A percentile compares a stretch with the other conserved stretches of the same genome.
Evolutionary conservation across 1,140 invertebrate genomes (phyloP).

Genomic region (Drosophila sp.): DNA sequence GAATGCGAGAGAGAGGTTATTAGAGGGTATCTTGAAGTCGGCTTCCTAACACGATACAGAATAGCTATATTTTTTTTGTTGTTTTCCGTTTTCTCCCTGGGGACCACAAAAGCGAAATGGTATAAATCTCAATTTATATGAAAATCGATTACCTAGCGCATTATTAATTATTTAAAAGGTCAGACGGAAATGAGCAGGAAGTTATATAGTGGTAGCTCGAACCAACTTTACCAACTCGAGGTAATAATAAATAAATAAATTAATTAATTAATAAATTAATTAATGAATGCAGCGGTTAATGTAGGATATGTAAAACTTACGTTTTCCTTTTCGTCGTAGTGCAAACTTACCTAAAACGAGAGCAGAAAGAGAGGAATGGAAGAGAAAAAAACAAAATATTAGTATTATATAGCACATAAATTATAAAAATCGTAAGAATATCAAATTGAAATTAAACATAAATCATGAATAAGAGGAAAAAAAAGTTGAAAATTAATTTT

Average conservation of each 20-base stretch:
- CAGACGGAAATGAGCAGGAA: slow-evolving; percentile 55
- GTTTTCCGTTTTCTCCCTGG: slow-evolving; percentile 10
- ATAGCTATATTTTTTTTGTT: slow-evolving; percentile 6
- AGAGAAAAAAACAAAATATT: slow-evolving; percentile 32
- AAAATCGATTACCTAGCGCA: slow-evolving; percentile 71
- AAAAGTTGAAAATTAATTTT: slow-evolving; percentile 59
- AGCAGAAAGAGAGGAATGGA: slow-evolving; percentile 26
- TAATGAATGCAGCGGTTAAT: not conserved
- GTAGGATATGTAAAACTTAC: slow-evolving; percentile 54
- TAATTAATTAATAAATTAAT: slow-evolving; percentile 16
- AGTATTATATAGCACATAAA: slow-evolving; percentile 19
- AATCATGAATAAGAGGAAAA: slow-evolving; percentile 43
- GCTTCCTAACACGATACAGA: not conserved
- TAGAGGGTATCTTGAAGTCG: not conserved
- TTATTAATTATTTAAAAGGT: slow-evolving; percentile 78
- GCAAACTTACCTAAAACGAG: slow-evolving; percentile 73
- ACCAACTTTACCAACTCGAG: slow-evolving; percentile 22
- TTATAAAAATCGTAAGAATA: slow-evolving; percentile 23
- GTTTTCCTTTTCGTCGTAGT: slow-evolving; percentile 80
- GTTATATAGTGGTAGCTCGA: slow-evolving; percentile 13
- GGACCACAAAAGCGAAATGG: slow-evolving; percentile 10
- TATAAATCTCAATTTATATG: slow-evolving; percentile 82
- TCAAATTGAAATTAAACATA: slow-evolving; percentile 59
- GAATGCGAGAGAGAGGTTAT: no score
- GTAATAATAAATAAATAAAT: slow-evolving; percentile 56